phyloP scores from a whole-genome alignment of 2,797 vertebrate genomes.

The Alfaro cultratus region DNA sequence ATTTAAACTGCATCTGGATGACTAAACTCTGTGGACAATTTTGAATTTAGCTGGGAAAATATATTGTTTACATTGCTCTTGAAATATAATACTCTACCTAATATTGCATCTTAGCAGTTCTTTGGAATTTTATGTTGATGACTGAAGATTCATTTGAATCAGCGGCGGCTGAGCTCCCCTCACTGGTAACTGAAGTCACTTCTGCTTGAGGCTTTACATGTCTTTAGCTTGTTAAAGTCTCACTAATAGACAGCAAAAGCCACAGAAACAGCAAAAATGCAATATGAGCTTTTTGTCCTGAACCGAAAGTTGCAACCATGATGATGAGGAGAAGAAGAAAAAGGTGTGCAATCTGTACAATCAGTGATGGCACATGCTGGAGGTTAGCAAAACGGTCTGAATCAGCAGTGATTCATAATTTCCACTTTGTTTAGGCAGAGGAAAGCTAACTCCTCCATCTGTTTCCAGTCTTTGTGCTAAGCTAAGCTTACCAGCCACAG shows the following conservation, averaged over 20 bases:
- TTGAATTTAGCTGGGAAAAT: background rate
- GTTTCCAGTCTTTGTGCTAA: conserved; percentile 35
- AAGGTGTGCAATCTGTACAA: background rate
- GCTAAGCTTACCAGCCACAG: background rate
- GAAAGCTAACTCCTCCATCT: background rate
- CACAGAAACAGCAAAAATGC: background rate
- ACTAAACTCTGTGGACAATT: background rate
- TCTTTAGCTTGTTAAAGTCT: background rate
- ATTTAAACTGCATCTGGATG: background rate
- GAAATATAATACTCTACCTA: background rate
- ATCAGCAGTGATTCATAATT: conserved; percentile 37
- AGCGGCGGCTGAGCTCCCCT: background rate
- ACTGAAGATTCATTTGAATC: background rate
- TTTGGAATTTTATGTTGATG: background rate
- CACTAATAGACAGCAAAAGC: background rate
- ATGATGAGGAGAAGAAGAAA: background rate
- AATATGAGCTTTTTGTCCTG: background rate
- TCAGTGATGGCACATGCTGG: background rate
- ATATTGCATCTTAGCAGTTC: background rate
- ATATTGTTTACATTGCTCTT: background rate
- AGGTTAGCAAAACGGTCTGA: conserved; percentile 4
- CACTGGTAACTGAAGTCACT: conserved; percentile 1
- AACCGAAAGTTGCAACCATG: background rate
- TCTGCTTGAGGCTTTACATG: background rate
- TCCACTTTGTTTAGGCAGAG: conserved; percentile 15